A percentile compares a stretch with the other conserved stretches of the same genome.
These are phyloP conservation scores for Trichogramma dendrolimi DNA, from an alignment of 2,888 invertebrate species.

Conservation along the genomic window DNA sequence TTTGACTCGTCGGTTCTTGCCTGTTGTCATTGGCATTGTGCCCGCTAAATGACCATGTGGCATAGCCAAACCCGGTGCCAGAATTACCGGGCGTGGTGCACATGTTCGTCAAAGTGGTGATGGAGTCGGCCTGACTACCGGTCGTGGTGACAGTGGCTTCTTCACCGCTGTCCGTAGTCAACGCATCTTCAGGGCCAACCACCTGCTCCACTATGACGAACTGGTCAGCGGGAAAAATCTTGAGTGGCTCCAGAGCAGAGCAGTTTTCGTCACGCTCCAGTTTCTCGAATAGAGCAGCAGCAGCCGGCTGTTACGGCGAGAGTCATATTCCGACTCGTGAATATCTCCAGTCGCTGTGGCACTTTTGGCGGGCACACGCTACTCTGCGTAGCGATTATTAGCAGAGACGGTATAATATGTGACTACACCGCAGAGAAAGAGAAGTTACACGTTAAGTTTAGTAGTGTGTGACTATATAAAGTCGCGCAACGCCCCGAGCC, in stretches of 20 bases:
- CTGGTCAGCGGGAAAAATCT: constrained; percentile 51
- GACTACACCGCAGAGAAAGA: too few relatives aligned
- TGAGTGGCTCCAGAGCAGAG: constrained; percentile 46
- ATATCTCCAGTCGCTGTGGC: constrained; percentile 22
- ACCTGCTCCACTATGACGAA: constrained; percentile 49
- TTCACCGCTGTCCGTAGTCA: constrained; percentile 41
- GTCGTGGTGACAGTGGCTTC: constrained; percentile 39
- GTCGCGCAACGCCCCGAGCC: too few relatives aligned
- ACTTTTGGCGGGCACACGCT: too few relatives aligned
- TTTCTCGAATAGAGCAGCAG: constrained; percentile 38
- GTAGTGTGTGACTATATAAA: too few relatives aligned
- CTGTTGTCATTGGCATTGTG: constrained; percentile 45
- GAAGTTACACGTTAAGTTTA: too few relatives aligned
- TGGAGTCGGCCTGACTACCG: constrained; percentile 41
- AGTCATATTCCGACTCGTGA: constrained; percentile 36
- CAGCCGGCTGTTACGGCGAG: constrained; percentile 33
- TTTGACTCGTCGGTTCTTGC: constrained; percentile 41
- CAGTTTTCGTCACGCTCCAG: constrained; percentile 51
- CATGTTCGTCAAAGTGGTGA: constrained; percentile 48
- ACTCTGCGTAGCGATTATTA: too few relatives aligned
- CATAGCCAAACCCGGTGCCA: constrained; percentile 49
- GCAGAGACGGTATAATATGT: too few relatives aligned
- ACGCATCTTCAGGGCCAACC: constrained; percentile 46
- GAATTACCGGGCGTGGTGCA: constrained; percentile 51
- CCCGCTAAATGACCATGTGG: constrained; percentile 49